Evolutionary conservation across 2,888 invertebrate species (phyloP), one percentile per base, ranked within the genome.

Genomic region (Microchrysa polita): DNA sequence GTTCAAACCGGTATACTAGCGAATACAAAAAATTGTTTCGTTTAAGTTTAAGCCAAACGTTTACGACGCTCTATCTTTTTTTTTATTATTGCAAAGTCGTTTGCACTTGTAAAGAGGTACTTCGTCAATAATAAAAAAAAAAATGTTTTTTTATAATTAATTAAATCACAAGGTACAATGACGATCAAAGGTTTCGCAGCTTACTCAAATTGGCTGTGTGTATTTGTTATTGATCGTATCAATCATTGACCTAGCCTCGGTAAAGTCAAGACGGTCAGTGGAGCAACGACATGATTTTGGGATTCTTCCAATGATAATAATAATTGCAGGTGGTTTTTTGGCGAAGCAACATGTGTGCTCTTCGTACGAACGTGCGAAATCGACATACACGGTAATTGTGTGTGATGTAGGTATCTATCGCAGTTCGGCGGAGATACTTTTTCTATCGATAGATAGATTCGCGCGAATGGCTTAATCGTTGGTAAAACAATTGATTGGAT

Each of bases 251-350:
- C 65, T 48, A 34, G 27, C 27, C 27, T 34, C 27, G n/a, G n/a
- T 34, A 5, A 18, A 20, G 65, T 34, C 65, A 48, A 61, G 22
- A 44, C 20, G 48, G 65, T 65, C 65, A 20, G 34, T 65, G 23
- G 65, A 65, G 65, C 23, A 48, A 22, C 34, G 20, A 34, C 18
- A 22, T 65, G 65, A 20, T 34, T 65, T 65, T 65, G 9, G 23
- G 65, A 48, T 20, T 23, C 60, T 14, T 60, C 16, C 20, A 18
- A 27, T 23, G 27, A 27, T 60, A 27, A 7, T 23, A 60, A 27
- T 60, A 27, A 7, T 34, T n/a, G 65, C 27, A 34, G 27, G 27
- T 34, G 27, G n/a, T n/a, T n/a, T n/a, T 34, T 34, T 34, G 27
- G 27, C 27, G 27, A 34, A 34, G n/a, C n/a, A n/a, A 34, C 27